Evolutionary conservation across 2,888 invertebrate genomes (phyloP).

Genomic region (Ethmia dodecea): DNA sequence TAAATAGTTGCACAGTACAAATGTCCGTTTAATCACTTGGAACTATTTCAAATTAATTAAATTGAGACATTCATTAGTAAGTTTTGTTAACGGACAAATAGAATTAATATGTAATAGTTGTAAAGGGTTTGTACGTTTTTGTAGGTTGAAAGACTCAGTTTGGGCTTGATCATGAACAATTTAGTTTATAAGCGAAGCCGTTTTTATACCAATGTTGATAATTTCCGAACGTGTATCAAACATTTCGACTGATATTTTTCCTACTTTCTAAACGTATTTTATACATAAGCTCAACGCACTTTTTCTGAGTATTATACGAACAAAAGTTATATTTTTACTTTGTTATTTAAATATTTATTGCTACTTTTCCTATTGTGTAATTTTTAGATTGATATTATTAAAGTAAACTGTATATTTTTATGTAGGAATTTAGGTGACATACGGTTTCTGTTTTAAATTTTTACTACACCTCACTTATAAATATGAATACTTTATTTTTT

Average conservation of each 20-base stretch:
- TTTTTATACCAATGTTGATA: constrained; percentile 19
- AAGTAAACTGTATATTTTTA: neutral
- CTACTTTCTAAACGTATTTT: constrained; percentile 4
- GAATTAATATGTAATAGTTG: too few species aligned
- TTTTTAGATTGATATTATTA: constrained; percentile 11
- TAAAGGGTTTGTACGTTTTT: too few species aligned
- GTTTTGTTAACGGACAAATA: too few species aligned
- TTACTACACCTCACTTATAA: too few species aligned
- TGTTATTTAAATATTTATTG: constrained; percentile 9
- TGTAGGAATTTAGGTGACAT: neutral
- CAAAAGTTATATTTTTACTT: constrained; percentile 15
- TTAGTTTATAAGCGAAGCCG: constrained; percentile 19
- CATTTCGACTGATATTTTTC: constrained; percentile 19
- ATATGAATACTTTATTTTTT: too few species aligned
- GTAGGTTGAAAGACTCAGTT: too few species aligned
- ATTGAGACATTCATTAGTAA: too few species aligned
- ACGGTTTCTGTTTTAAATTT: too few species aligned
- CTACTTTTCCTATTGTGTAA: constrained; percentile 10
- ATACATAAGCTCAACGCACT: constrained; percentile 1
- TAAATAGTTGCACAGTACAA: too few species aligned
- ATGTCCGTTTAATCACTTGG: too few species aligned
- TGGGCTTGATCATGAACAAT: constrained; percentile 25
- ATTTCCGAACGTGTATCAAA: constrained; percentile 13
- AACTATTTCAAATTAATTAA: too few species aligned
- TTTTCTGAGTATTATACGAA: constrained; percentile 18